phyloP scores from a whole-genome alignment of 2,888 invertebrate species.

The Tipula vernalis region DNA sequence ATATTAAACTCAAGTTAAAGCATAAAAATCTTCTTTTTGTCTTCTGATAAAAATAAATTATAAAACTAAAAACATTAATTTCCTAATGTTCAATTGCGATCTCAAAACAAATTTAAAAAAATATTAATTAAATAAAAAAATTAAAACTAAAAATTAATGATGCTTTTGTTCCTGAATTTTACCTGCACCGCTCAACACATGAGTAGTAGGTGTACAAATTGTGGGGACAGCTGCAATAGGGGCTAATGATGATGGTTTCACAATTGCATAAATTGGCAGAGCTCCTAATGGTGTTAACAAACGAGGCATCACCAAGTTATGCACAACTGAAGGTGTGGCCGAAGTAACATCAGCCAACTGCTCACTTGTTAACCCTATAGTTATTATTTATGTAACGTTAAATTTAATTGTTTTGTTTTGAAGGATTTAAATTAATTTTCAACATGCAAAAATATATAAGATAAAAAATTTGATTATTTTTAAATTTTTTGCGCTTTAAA shows the following conservation, averaged over 20 bases:
- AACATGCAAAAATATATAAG: not conserved
- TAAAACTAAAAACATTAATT: not conserved
- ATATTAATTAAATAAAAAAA: not conserved
- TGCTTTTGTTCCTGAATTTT: conserved; percentile 6
- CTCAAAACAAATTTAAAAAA: not conserved
- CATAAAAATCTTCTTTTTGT: not conserved
- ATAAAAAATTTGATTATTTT: not conserved
- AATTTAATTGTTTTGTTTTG: not conserved
- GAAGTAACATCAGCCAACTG: not conserved
- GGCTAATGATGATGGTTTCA: conserved; percentile 19
- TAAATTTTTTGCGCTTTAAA: not conserved
- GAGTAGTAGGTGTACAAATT: conserved; percentile 14
- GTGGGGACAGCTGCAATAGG: conserved; percentile 17
- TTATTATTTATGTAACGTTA: not conserved
- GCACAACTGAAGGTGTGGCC: conserved; percentile 10
- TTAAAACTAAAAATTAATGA: not conserved
- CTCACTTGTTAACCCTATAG: not conserved
- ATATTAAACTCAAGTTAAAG: not conserved
- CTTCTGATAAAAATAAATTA: not conserved
- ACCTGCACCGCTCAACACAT: conserved; percentile 20
- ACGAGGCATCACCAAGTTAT: conserved; percentile 20
- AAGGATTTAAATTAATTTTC: not conserved
- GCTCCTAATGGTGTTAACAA: conserved; percentile 18
- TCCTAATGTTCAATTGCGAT: not conserved
- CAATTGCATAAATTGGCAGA: conserved; percentile 19